phyloP scores from a whole-genome alignment of 30 jellyfish, hydroid and myxozoan species.

The Pelagia noctiluca region DNA sequence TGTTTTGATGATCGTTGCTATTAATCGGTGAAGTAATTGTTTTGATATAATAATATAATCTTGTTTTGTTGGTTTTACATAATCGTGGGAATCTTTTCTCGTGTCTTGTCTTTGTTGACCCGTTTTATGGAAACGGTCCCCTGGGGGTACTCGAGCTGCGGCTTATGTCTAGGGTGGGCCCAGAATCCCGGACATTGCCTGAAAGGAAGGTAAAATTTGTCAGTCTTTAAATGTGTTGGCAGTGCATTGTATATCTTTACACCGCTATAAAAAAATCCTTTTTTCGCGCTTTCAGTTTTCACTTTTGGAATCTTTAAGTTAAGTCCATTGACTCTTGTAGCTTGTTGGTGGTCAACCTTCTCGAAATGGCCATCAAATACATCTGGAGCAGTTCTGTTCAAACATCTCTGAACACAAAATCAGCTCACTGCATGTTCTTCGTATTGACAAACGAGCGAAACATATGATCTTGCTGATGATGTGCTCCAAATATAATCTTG shows the following conservation, averaged over 20 bases:
- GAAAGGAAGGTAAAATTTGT: constrained; percentile 42
- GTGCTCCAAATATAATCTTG: constrained; percentile 63
- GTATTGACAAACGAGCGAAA: constrained; percentile 69
- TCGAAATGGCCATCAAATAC: constrained; percentile 60
- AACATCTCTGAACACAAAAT: constrained; percentile 55
- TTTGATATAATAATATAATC: no score
- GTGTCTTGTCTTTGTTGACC: no score
- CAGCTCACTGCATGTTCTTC: constrained; percentile 75
- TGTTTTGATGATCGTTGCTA: no score
- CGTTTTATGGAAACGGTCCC: no score
- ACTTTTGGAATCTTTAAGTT: constrained; percentile 32
- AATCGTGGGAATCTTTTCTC: no score
- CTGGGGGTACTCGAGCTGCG: no score
- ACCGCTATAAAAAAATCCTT: constrained; percentile 46
- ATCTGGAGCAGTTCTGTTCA: constrained; percentile 67
- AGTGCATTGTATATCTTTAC: constrained; percentile 41
- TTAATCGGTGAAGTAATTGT: no score
- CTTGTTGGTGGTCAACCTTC: no score
- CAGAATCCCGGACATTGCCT: constrained; percentile 57
- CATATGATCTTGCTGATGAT: constrained; percentile 42
- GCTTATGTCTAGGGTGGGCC: no score
- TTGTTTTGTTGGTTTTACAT: no score
- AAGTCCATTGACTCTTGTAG: constrained; percentile 32
- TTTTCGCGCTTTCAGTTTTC: constrained; percentile 51
- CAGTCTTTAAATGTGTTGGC: constrained; percentile 56